phyloP scores from a whole-genome alignment of 53 echinoderm and acorn worm species.

The Temnopleurus reevesii region DNA sequence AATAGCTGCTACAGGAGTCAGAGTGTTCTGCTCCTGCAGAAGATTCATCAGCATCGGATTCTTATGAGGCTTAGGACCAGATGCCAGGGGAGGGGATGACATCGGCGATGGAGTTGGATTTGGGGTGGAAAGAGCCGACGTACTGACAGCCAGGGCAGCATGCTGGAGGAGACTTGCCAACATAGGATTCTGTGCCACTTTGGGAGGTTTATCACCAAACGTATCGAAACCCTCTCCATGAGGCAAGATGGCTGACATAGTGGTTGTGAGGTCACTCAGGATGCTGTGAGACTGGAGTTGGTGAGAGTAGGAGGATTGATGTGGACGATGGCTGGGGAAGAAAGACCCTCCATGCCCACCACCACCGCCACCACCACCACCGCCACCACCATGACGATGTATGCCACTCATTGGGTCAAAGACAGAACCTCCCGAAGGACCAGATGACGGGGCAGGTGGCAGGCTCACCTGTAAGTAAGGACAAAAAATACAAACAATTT shows the following conservation, averaged over 20 bases:
- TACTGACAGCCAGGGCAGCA: conserved; percentile 46
- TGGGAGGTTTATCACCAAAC: conserved; percentile 53
- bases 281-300: conserved; percentile 57
- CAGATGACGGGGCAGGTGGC: conserved; percentile 46
- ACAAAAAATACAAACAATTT: neutral
- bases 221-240: conserved; percentile 55
- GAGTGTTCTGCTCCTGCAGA: conserved; percentile 81
- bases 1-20: conserved; percentile 46
- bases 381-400: conserved; percentile 18
- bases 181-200: conserved; percentile 95
- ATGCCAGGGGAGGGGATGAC: conserved; percentile 10
- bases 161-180: conserved; percentile 85
- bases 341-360: conserved; percentile 36
- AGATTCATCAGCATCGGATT: conserved; percentile 96
- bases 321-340: conserved; percentile 32
- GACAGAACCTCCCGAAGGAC: conserved; percentile 50
- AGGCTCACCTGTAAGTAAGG: neutral
- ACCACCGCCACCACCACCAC: conserved; percentile 45
- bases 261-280: conserved; percentile 62
- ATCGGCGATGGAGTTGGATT: conserved; percentile 37
- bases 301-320: conserved; percentile 22
- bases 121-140: conserved; percentile 32
- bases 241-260: conserved; percentile 64
- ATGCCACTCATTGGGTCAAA: conserved; percentile 37
- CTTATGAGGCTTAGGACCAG: conserved; percentile 57